Base-by-base conservation (phyloP, 92 coral and sea anemone genomes). In the Nematostella vectensis region DNA sequence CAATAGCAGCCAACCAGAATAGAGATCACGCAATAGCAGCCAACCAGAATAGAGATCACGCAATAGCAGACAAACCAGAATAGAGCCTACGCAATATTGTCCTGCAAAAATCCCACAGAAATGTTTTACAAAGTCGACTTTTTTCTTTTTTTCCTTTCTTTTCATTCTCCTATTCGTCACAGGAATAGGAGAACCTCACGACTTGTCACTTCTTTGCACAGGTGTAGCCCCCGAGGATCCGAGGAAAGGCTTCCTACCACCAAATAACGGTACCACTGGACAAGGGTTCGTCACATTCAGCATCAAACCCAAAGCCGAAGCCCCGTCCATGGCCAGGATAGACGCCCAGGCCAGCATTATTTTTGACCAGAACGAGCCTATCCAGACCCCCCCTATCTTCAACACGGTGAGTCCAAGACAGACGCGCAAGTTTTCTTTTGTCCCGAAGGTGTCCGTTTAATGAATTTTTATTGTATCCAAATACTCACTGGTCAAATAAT, bases 311-410 rank as follows among this genome's bases (percentile, higher is more conserved):
- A 73, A 72, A 55, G 31, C 60, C 43, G 71, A 74, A 57, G 61
- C 47, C 27, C 71, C 52, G 44, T 42, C 76, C 26, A 48, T 78
- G 30, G 31, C 87, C 23, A 72, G 87, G 16, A 83, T 83, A 25
- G 87, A 78, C 47, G 93, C 93, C 0, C 59, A 73, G 25, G 93
- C 93, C 31, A 74, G 81, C 50, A 83, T 83, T 25, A 67, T 71
- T 50, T 83, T 83, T 45, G 91, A 83, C 57, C 54, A 61, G 29
- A 83, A 83, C 61, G 85, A 78, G 37, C 81, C 91, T 2, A 83
- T 83, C 31, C 85, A 83, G 8, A 83, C 91, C 8, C 91, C 91
- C 11, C 86, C 91, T 0, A 83, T 83, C 57, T 83, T 72, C 56
- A 83, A 83, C 54, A 83, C 91, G 85, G 91, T 83, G 58, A 50